Conservation (phyloP, 2,113 vertebrate species). For the Ictalurus furcatus region DNA sequence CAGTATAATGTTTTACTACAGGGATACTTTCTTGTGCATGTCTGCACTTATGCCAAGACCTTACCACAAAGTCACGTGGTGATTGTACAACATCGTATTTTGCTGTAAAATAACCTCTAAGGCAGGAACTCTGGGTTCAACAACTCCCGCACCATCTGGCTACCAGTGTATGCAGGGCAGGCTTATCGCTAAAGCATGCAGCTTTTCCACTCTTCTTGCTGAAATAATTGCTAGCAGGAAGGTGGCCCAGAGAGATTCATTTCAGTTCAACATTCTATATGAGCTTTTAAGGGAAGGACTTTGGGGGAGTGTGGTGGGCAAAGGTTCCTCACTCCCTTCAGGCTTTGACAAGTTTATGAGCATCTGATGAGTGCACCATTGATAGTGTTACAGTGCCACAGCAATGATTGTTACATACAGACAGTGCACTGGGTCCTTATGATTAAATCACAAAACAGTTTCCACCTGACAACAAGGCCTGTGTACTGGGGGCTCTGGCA, state of each 20-base stretch:
- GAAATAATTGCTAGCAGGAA: neutral
- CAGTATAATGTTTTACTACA: too few species aligned
- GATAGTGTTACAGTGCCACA: too few species aligned
- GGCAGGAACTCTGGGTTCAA: neutral
- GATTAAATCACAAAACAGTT: neutral
- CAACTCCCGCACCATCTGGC: neutral
- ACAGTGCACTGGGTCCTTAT: neutral
- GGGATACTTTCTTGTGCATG: neutral
- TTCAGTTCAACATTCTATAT: neutral
- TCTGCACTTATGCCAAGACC: neutral
- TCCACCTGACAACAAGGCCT: neutral
- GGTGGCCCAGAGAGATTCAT: neutral
- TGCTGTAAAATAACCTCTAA: neutral
- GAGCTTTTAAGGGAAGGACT: too few species aligned
- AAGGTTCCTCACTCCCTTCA: neutral
- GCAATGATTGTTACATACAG: too few species aligned
- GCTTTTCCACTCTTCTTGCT: neutral
- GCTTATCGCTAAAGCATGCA: neutral
- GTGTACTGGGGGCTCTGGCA: neutral
- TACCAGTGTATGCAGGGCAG: neutral
- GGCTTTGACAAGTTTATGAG: neutral
- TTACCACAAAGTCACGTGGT: neutral
- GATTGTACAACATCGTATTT: neutral
- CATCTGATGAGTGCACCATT: neutral
- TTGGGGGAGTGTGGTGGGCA: neutral